A percentile compares a stretch with the other conserved stretches of the same genome.
These are phyloP conservation scores for Nothoprocta perdicaria DNA, from an alignment of 2,113 vertebrate genomes.

Conservation along the genomic window DNA sequence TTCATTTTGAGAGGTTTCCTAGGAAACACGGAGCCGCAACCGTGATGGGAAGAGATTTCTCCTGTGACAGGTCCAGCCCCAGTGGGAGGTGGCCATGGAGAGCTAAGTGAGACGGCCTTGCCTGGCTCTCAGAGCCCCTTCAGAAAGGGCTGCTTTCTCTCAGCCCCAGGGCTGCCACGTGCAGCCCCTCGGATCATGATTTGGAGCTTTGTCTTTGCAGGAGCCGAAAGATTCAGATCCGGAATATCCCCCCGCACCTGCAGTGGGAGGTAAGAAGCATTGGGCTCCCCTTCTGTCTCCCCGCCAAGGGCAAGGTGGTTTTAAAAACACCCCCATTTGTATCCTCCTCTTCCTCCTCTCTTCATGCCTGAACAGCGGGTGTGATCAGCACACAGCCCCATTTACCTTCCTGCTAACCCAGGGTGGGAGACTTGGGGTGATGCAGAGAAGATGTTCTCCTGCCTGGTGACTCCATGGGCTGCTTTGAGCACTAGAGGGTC, in stretches of 20 bases:
- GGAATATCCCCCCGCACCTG: constrained; percentile 94
- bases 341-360: neutral
- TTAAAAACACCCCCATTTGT: fast-evolving
- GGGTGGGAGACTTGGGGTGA: neutral
- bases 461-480: neutral
- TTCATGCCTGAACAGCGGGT: fast-evolving
- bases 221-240: constrained; percentile 96
- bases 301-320: neutral
- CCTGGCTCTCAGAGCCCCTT: neutral
- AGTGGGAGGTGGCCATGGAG: neutral
- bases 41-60: neutral
- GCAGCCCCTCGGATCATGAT: neutral
- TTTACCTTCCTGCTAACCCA: neutral
- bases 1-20: neutral
- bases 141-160: neutral
- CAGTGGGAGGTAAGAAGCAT: constrained; percentile 92
- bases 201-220: constrained; percentile 75
- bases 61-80: neutral
- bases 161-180: neutral
- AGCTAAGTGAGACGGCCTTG: neutral
- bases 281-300: neutral
- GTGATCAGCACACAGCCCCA: fast-evolving
- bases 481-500: neutral
- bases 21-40: neutral
- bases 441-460: neutral